Percentiles rank a stretch among this genome's conserved stretches.
Conservation (phyloP, 2,797 vertebrate species). For the Gymnothorax javanicus region DNA sequence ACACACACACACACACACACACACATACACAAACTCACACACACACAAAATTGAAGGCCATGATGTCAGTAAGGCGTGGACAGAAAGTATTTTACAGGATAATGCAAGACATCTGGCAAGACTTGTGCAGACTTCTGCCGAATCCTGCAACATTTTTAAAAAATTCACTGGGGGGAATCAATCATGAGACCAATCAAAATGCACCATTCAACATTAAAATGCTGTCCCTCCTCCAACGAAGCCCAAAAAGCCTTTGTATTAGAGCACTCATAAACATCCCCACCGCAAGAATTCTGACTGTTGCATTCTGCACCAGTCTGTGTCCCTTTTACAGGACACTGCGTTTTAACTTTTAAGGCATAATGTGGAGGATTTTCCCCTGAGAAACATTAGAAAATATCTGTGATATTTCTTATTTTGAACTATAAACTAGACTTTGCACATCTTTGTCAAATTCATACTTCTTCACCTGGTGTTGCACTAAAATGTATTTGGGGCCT, state of each 20-base stretch:
- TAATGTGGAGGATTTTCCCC: slow-evolving; percentile 27
- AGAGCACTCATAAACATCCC: background rate
- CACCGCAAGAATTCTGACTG: background rate
- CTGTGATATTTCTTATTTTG: too few relatives aligned
- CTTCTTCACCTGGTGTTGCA: too few relatives aligned
- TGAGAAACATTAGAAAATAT: too few relatives aligned
- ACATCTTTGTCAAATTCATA: too few relatives aligned
- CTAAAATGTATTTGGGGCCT: too few relatives aligned
- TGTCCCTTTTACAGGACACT: background rate
- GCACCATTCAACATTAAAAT: background rate
- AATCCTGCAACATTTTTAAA: slow-evolving; percentile 12
- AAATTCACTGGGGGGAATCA: background rate
- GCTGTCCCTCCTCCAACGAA: background rate
- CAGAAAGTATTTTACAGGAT: slow-evolving; percentile 19
- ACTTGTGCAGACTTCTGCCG: slow-evolving; percentile 5
- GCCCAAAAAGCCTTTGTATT: background rate
- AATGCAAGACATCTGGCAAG: slow-evolving; percentile 21
- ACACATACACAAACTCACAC: background rate
- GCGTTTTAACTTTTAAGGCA: background rate
- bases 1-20: background rate
- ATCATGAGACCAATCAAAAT: background rate
- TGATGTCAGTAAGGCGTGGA: slow-evolving; percentile 29
- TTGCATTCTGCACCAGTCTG: background rate
- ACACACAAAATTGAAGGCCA: background rate
- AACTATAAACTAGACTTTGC: too few relatives aligned